Conservation (phyloP, 2,113 vertebrate species). For the Dinomys branickii region DNA sequence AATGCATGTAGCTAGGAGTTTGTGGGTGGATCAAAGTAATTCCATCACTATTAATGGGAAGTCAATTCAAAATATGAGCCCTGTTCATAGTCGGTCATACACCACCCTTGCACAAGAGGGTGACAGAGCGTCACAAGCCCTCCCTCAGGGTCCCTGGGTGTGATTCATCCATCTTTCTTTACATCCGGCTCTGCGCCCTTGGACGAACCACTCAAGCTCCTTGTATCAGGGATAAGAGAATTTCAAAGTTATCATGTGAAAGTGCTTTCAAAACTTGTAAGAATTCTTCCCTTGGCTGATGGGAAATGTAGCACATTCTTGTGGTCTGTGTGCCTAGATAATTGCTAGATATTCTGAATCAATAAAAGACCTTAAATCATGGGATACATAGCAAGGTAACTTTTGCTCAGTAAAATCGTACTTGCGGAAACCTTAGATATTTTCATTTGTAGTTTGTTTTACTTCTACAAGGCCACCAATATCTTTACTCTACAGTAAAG, state of each 20-base stretch:
- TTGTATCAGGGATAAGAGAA: neutral
- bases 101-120: neutral
- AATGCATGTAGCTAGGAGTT: neutral
- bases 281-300: neutral
- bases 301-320: neutral
- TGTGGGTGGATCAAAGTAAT: constrained; percentile 51
- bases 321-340: neutral
- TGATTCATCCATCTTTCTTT: neutral
- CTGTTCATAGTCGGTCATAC: neutral
- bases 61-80: neutral
- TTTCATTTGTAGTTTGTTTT: constrained; percentile 5
- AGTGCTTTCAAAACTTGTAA: neutral
- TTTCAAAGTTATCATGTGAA: neutral
- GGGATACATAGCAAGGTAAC: neutral
- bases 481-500: neutral
- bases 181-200: neutral
- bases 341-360: neutral
- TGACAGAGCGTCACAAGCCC: neutral
- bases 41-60: neutral
- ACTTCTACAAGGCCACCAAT: neutral
- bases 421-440: neutral
- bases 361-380: constrained; percentile 11
- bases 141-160: neutral
- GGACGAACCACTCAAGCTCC: neutral
- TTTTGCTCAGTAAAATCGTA: neutral